Evolutionary conservation across 2,113 vertebrate genomes (phyloP).

Genomic region (Neotoma lepida): DNA sequence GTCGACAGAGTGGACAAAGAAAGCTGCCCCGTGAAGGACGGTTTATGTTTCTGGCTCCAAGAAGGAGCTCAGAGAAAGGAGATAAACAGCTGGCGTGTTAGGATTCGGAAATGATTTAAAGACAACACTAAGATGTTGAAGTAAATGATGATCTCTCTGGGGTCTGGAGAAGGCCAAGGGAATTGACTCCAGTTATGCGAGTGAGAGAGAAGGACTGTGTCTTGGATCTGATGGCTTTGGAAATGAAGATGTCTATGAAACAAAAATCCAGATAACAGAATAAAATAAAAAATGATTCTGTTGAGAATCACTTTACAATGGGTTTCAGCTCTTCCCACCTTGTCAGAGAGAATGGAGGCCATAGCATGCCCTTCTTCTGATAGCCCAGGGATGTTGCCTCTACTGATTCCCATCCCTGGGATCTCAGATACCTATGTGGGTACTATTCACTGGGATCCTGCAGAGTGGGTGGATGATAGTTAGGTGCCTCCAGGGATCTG

Average conservation of each 20-base stretch:
- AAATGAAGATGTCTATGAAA: conserved; percentile 27
- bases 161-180: background rate
- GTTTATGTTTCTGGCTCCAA: conserved; percentile 62
- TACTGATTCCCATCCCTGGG: background rate
- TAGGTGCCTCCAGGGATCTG: background rate
- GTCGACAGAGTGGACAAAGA: conserved; percentile 67
- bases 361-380: background rate
- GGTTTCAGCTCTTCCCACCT: background rate
- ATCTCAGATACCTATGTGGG: too few relatives aligned
- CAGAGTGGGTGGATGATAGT: too few relatives aligned
- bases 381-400: background rate
- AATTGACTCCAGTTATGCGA: background rate
- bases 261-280: background rate
- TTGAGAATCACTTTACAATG: background rate
- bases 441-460: background rate
- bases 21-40: conserved; percentile 69
- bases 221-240: background rate
- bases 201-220: background rate
- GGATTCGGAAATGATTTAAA: conserved; percentile 78
- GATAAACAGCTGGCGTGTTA: conserved; percentile 78
- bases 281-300: background rate
- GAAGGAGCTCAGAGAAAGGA: conserved; percentile 64
- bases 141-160: background rate
- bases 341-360: background rate
- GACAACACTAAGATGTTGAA: conserved; percentile 61